These are phyloP conservation scores for pig (Sus scrofa) DNA, from an alignment of 2,113 vertebrate genomes.

Conservation along the genomic window T2T-Sscrofa CM000828.6:65535501-65536000, in stretches of 20 bases:
- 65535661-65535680: no score
- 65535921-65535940: neutral
- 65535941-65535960: neutral
- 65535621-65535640: no score
- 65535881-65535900: neutral
- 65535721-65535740: neutral
- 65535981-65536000: neutral
- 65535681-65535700: rapidly evolving
- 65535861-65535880: neutral
- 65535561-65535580: no score
- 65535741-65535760: neutral
- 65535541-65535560: no score
- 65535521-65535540: no score
- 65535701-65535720: neutral
- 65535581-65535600: no score
- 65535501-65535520: no score
- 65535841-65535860: neutral
- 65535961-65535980: neutral
- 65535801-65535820: neutral
- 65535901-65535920: neutral
- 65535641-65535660: no score
- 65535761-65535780: neutral
- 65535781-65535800: neutral
- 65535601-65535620: no score
- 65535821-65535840: neutral